Base-by-base conservation (phyloP, 2,113 vertebrate genomes). In the Nyctereutes procyonoides region DNA sequence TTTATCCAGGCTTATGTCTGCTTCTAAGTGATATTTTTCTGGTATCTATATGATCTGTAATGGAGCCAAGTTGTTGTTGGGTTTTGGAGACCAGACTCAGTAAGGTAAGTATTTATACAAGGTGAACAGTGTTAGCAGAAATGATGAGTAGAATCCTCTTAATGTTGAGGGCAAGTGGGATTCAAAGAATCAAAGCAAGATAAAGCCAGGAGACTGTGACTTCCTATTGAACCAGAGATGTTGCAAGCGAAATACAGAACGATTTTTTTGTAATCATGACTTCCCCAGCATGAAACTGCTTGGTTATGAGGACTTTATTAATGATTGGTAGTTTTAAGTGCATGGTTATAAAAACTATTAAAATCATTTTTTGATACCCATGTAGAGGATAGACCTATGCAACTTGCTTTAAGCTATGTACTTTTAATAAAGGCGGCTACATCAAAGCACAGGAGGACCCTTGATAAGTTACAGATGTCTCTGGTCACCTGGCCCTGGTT, bases 11-110 rank as follows among this genome's bases (percentile, higher is more conserved):
- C 24, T 90, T 80, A 43, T 80, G 22, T 94, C 2, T 73, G 3
- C 88, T 83, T 93, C 17, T 60, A 90, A 88, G 9, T 84, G 69
- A 26, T 65, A 43, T n/a, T 62, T 89, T 96, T 93, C 73, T 24
- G 74, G 2, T 58, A 20, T 86, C n/a, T 69, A 8, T 17, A 62
- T 32, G 38, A 9, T 90, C 15, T 74, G 4, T 76, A 88, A 65
- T 48, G 8, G 48, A 88, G 24, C 26, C 62, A 91, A 26, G 2
- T 63, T 48, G 20, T 71, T 84, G 26, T 63, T 85, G 5, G 22
- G 15, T 81, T 24, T 69, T 80, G 2, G 56, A 93, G 58, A 9
- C 30, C 35, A 94, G 22, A 87, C 35, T 71, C 43, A 81, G 48
- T 53, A 93, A 51, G 24, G 32, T 35, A 35, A 63, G 6, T 95